Base-by-base conservation (phyloP, 53 echinoderm and acorn worm species). In the Patiria pectinifera region DNA sequence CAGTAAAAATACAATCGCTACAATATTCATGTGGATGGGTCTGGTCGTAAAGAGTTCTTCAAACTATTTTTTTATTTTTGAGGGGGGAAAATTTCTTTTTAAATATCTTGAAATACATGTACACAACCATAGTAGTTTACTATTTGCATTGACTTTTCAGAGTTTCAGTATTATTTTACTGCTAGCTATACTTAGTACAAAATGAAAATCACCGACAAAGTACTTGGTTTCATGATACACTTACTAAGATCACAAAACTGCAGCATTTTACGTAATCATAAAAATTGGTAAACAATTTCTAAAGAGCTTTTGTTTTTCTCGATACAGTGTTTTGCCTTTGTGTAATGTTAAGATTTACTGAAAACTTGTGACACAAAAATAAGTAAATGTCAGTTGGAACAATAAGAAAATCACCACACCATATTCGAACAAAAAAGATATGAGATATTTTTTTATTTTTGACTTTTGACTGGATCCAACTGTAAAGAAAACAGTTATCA, bases 191-290 rank as follows among this genome's bases (percentile, higher is more conserved):
- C 35, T 60, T 46, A 59, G 59, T 87, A 87, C 87, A 87, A 87
- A 87, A 71, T 22, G 23, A 48, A 86, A 19, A 86, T 26, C n/a
- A 72, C 84, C 2, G 66, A 62, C 26, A 16, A 3, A 83, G 24
- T 61, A 62, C 63, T 14, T 66, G 6, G 59, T 44, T 45, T 45
- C 48, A 86, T 53, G 53, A 53, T 53, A 53, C 53, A 53, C 53
- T 6, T n/a, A 71, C 23, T 45, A 46, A 11, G 22, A 58, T 82
- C 58, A 76, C 77, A 77, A 87, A 87, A 76, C 87, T 87, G 87
- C 87, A 87, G 87, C 87, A 87, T 87, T 76, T 86, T 49, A 58
- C 76, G 78, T 86, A 70, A 25, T 59, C 49, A 77, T 87, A 47
- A 53, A 53, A 25, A 59, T 77, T 18, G 6, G 9, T 62, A 85